A percentile compares a stretch with the other conserved stretches of the same genome.
Conservation (phyloP, 2,888 invertebrate genomes). For the Tetragnatha montana region DNA sequence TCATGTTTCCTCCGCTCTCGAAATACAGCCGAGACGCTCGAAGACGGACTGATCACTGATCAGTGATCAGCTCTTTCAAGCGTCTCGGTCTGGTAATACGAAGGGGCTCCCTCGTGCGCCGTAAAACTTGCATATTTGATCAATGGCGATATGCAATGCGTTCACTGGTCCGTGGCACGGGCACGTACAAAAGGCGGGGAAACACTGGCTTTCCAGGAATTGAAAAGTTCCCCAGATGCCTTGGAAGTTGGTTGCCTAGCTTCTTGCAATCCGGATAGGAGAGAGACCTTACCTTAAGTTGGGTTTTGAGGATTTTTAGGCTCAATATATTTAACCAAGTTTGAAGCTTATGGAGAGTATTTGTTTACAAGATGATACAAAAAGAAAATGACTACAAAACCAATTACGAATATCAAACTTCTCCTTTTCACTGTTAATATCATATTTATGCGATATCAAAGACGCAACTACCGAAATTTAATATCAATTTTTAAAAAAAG, state of each 20-base stretch:
- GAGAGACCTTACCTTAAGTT: no score
- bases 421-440: no score
- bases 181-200: conserved; percentile 24
- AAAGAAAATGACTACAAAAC: no score
- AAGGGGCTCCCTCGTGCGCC: not conserved
- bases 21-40: conserved; percentile 20
- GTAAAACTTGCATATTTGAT: conserved; percentile 3
- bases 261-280: not conserved
- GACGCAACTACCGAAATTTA: no score
- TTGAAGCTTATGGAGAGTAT: no score
- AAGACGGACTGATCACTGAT: not conserved
- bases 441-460: no score
- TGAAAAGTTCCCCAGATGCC: not conserved
- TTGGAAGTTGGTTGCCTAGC: not conserved
- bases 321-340: no score
- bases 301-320: no score
- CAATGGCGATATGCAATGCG: not conserved
- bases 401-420: no score
- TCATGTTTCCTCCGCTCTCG: conserved; percentile 8
- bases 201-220: conserved; percentile 9
- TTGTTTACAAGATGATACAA: no score
- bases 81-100: conserved; percentile 15
- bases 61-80: conserved; percentile 14
- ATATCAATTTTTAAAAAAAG: no score
- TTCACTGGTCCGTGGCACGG: conserved; percentile 21